Conservation (phyloP, 2,797 vertebrate species). For the Clamator glandarius region DNA sequence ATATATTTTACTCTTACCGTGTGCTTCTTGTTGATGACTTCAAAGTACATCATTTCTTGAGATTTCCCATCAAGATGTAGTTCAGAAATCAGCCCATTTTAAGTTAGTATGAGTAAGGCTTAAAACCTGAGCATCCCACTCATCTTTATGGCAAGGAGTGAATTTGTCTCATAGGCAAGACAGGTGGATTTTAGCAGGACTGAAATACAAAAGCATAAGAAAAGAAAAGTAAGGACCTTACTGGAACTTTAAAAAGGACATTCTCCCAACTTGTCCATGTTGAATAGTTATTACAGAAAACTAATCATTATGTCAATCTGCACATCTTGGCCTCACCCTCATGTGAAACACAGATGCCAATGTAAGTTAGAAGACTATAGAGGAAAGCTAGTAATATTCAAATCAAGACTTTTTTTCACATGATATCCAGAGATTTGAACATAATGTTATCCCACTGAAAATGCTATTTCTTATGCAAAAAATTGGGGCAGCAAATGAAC, state of each 20-base stretch:
- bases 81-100: neutral
- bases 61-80: neutral
- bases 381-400: neutral
- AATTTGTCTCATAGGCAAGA: neutral
- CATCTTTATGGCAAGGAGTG: accelerated
- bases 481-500: too few species aligned
- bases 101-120: neutral
- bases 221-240: neutral
- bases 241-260: neutral
- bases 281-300: neutral
- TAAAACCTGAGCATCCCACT: neutral
- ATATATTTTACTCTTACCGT: neutral
- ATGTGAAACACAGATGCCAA: neutral
- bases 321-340: neutral
- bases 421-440: neutral
- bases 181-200: neutral
- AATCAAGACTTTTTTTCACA: neutral
- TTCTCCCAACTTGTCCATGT: neutral
- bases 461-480: neutral
- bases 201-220: neutral
- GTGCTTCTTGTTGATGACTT: neutral
- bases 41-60: neutral
- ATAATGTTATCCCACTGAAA: neutral
- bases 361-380: neutral
- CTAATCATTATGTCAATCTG: neutral